Evolutionary conservation across 2,888 invertebrate genomes (phyloP).

Genomic region (Pammene fasciana): DNA sequence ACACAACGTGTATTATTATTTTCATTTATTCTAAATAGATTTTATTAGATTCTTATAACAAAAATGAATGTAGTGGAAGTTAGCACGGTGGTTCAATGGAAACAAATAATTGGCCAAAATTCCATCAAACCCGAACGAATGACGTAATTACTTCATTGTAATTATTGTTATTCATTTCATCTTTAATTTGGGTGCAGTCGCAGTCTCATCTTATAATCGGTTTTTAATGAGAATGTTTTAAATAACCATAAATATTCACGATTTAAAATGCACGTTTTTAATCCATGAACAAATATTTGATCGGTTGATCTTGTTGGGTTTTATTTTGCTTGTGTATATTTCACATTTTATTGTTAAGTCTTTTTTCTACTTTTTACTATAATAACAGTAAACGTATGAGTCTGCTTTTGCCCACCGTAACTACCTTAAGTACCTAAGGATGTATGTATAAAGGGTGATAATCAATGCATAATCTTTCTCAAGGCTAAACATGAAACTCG

Average conservation of each 20-base stretch:
- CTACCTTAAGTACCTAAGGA: no score
- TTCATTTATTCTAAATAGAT: no score
- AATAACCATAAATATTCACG: conserved; percentile 11
- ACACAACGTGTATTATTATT: no score
- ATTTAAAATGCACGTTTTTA: neutral
- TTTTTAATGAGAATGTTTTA: conserved; percentile 10
- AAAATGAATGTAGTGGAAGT: neutral
- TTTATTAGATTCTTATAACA: no score
- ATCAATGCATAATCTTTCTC: no score
- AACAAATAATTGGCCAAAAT: conserved; percentile 17
- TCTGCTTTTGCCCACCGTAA: no score
- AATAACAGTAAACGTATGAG: no score
- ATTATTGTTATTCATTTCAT: conserved; percentile 16
- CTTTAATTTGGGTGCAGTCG: conserved; percentile 17
- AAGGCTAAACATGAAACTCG: no score
- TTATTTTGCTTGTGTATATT: neutral
- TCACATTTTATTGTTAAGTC: no score
- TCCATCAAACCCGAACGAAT: conserved; percentile 6
- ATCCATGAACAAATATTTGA: conserved; percentile 9
- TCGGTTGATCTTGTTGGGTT: neutral
- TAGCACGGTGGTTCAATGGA: conserved; percentile 18
- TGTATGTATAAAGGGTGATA: no score
- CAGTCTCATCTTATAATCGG: neutral
- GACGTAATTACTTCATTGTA: conserved; percentile 8
- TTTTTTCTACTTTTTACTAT: no score